Conservation (phyloP, 2,888 invertebrate genomes). For the Campoplex nolae region DNA sequence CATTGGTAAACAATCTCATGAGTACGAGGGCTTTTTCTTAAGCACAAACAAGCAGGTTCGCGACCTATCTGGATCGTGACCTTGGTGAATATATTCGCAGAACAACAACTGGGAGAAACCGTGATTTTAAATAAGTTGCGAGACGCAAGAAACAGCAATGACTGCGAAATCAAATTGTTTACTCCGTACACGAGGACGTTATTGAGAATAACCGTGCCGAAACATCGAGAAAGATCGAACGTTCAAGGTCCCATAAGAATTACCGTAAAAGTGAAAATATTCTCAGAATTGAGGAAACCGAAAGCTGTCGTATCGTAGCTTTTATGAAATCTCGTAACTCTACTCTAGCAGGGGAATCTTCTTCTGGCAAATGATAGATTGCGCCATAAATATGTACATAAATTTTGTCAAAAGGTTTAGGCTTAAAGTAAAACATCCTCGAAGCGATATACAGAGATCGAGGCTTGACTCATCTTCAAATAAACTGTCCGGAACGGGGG, state of each 20-base stretch:
- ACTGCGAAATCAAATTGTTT: conserved; percentile 24
- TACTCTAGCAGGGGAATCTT: background rate
- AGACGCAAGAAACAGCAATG: conserved; percentile 5
- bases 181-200: conserved; percentile 7
- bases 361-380: background rate
- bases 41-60: conserved; percentile 5
- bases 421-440: background rate
- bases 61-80: background rate
- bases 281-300: background rate
- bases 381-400: background rate
- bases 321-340: background rate
- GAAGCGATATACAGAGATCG: background rate
- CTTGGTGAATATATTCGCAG: conserved; percentile 30
- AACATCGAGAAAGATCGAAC: background rate
- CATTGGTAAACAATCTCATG: conserved; percentile 23
- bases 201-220: background rate
- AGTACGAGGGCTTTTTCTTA: conserved; percentile 6
- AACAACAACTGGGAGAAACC: conserved; percentile 30
- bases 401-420: background rate
- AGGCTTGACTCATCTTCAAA: no score
- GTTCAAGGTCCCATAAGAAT: background rate
- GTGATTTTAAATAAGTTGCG: background rate
- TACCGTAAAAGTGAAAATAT: conserved; percentile 9
- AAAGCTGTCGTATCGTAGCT: background rate
- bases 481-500: no score